A percentile compares a stretch with the other conserved stretches of the same genome.
phyloP scores from a whole-genome alignment of 2,113 vertebrate species.

The Perca flavescens region DNA sequence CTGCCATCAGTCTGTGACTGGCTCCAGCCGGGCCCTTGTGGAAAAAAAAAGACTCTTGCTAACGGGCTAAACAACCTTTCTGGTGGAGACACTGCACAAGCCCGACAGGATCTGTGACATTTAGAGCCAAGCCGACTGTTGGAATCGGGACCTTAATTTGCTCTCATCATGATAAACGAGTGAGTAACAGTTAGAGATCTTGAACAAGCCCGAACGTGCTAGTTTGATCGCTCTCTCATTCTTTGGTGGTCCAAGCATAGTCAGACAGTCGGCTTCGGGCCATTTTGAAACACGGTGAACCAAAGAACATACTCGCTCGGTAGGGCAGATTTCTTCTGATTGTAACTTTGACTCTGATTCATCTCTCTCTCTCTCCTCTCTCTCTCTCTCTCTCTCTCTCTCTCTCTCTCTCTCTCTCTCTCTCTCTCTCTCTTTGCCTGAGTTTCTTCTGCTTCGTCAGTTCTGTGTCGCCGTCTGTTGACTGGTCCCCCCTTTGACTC shows the following conservation, averaged over 20 bases:
- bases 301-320: background rate
- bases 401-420: background rate
- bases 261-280: too few relatives aligned
- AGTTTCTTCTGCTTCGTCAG: slow-evolving; percentile 55
- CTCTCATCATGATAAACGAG: too few relatives aligned
- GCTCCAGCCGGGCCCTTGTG: too few relatives aligned
- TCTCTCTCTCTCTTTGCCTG: too few relatives aligned
- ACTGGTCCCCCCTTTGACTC: slow-evolving; percentile 58
- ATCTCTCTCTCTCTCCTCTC: background rate
- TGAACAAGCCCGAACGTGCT: too few relatives aligned
- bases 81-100: background rate
- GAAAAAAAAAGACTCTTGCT: too few relatives aligned
- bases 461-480: slow-evolving; percentile 26
- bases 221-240: too few relatives aligned
- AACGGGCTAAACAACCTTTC: too few relatives aligned
- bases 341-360: slow-evolving; percentile 9
- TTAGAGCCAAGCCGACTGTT: background rate
- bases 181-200: too few relatives aligned
- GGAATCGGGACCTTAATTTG: too few relatives aligned
- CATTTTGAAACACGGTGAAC: background rate
- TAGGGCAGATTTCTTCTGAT: background rate
- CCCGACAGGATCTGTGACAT: background rate
- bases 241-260: too few relatives aligned
- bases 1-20: too few relatives aligned
- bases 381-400: background rate